Evolutionary conservation across 2,797 vertebrate species (phyloP).

Genomic region (Rhyacichthys aspro): DNA sequence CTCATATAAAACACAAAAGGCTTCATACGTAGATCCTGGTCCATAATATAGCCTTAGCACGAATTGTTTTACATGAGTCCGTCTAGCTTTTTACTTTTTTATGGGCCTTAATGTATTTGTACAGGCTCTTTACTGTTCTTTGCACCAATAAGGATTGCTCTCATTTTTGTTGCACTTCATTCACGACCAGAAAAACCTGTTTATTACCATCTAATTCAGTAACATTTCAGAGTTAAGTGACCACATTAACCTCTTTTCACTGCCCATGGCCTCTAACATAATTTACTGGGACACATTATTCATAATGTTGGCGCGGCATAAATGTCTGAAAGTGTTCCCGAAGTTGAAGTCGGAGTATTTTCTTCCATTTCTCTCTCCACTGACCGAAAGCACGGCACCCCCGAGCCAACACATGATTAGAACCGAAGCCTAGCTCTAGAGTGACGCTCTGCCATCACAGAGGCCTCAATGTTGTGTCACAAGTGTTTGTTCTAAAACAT

Average conservation of each 20-base stretch:
- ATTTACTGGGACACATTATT: conserved; percentile 75
- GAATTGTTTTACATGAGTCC: too few species aligned
- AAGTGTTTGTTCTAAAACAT: too few species aligned
- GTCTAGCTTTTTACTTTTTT: background rate
- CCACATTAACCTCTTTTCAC: conserved; percentile 29
- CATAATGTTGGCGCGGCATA: conserved; percentile 72
- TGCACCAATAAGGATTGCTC: background rate
- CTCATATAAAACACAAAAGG: background rate
- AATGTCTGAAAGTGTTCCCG: conserved; percentile 77
- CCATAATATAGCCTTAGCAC: too few species aligned
- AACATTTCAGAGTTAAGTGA: conserved; percentile 21
- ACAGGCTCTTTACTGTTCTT: background rate
- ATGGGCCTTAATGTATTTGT: background rate
- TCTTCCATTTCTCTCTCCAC: conserved; percentile 60
- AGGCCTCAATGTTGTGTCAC: conserved; percentile 33
- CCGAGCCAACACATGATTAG: conserved; percentile 71
- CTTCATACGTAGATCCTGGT: too few species aligned
- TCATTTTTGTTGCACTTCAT: background rate
- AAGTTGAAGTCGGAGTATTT: conserved; percentile 74
- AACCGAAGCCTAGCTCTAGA: conserved; percentile 58
- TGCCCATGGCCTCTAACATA: conserved; percentile 48
- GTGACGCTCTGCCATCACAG: conserved; percentile 56
- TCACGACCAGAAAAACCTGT: background rate
- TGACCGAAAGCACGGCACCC: conserved; percentile 56
- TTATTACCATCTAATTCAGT: conserved; percentile 12